Evolutionary conservation across 1,140 invertebrate species (phyloP), one percentile per base, ranked within the genome.

Genomic region (Caenorhabditis latens): DNA sequence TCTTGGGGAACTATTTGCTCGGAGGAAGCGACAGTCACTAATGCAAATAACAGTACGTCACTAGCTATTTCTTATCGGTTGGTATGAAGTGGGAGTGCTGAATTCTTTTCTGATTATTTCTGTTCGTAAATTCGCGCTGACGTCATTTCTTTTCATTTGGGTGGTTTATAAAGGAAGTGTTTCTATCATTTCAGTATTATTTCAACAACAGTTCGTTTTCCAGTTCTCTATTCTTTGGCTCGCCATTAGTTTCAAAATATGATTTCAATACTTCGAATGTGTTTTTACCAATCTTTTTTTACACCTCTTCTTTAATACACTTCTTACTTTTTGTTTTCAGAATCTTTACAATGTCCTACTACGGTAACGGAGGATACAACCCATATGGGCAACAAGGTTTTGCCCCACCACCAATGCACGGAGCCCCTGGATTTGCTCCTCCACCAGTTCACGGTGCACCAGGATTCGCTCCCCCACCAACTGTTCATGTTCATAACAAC

Each of bases 41-140:
- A 79, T 79, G 71, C 71, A 79, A 79, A 79, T 42, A 79, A 79
- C 71, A 79, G 14, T 50, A 79, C 71, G 71, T 79, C 71, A 50
- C 9, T 79, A 53, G 11, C 46, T n/a, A 24, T 53, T 43, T 48
- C 46, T 79, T 79, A 79, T 79, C 71, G n/a, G n/a, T 79, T 2
- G n/a, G n/a, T n/a, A 58, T 46, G 14, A n/a, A n/a, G 42, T 43
- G 71, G 46, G 43, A 24, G 71, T n/a, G 40, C 9, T 4, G 42
- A 63, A 53, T 32, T 21, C 61, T 8, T 32, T n/a, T 58, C n/a
- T 58, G 13, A n/a, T 58, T 7, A 58, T n/a, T 53, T 16, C 50
- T 13, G 4, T 53, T 53, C 50, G 50, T 53, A 53, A 58, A 19
- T n/a, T 58, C 21, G 8, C n/a, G 21, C 14, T 58, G 57, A 58